phyloP scores from a whole-genome alignment of 2,888 invertebrate genomes.

The Buathra laborator region DNA sequence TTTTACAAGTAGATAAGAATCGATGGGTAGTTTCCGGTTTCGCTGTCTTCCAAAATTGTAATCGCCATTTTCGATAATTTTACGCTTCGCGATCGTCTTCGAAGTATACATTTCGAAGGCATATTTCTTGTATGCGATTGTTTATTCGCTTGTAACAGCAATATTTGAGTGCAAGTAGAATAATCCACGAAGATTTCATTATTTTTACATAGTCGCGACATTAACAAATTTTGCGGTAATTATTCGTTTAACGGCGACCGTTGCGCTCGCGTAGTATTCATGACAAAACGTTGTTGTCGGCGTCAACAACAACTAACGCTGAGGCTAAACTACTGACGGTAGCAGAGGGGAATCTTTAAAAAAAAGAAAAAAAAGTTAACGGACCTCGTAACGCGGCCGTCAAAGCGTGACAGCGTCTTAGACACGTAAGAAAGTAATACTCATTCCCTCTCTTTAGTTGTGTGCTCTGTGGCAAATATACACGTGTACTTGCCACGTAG shows the following conservation, averaged over 20 bases:
- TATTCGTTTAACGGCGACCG: not conserved
- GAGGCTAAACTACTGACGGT: not conserved
- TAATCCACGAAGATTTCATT: not conserved
- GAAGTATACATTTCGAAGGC: too few species aligned
- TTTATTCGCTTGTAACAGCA: too few species aligned
- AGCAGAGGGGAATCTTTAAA: conserved; percentile 44
- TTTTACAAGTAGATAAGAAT: not conserved
- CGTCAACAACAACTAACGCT: conserved; percentile 31
- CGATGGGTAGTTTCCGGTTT: not conserved
- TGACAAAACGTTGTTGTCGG: conserved; percentile 70
- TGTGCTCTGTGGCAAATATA: conserved; percentile 34
- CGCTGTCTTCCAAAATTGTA: not conserved
- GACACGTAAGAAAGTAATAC: conserved; percentile 63
- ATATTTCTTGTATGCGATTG: too few species aligned
- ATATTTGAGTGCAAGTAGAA: not conserved
- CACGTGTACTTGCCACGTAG: conserved; percentile 47
- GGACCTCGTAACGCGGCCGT: conserved; percentile 82
- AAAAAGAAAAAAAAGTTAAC: conserved; percentile 76
- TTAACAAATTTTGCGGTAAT: not conserved
- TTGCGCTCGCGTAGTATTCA: conserved; percentile 54
- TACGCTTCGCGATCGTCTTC: too few species aligned
- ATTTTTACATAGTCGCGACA: not conserved
- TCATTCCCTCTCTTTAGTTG: conserved; percentile 16
- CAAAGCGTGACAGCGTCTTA: conserved; percentile 79
- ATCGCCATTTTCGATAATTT: not conserved